Percentiles rank a stretch among this genome's conserved stretches.
phyloP scores from a whole-genome alignment of 2,797 vertebrate species.

The Selene dorsalis region DNA sequence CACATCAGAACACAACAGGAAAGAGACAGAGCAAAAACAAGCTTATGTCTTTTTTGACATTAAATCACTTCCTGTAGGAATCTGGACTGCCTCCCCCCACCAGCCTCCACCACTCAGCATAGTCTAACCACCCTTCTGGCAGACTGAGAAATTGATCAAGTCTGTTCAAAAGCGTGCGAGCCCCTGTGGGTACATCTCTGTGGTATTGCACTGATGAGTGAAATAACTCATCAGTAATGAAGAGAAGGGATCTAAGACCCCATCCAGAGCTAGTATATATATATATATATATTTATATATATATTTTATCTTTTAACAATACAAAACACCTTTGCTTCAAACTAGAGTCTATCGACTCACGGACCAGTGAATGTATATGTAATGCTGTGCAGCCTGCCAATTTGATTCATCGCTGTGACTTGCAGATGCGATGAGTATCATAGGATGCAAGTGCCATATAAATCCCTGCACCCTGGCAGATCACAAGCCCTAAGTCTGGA shows the following conservation, averaged over 20 bases:
- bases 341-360: neutral
- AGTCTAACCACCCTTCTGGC: conserved; percentile 51
- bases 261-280: conserved; percentile 7
- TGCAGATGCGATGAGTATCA: conserved; percentile 72
- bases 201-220: conserved; percentile 34
- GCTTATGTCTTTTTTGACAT: conserved; percentile 86
- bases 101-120: conserved; percentile 39
- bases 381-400: conserved; percentile 21
- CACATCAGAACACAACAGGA: conserved; percentile 89
- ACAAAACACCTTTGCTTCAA: conserved; percentile 24
- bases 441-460: conserved; percentile 69
- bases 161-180: conserved; percentile 16
- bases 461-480: conserved; percentile 65
- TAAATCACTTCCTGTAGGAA: conserved; percentile 87
- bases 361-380: neutral
- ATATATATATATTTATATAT: neutral
- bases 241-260: conserved; percentile 16
- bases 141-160: conserved; percentile 59
- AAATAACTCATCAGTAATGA: conserved; percentile 36
- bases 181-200: conserved; percentile 13
- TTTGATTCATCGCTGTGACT: conserved; percentile 66
- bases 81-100: conserved; percentile 50
- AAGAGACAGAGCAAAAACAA: conserved; percentile 82
- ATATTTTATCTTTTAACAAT: conserved; percentile 32
- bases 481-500: conserved; percentile 59